Base-by-base conservation (phyloP, 2,888 invertebrate genomes). In the Drosophila merina region DNA sequence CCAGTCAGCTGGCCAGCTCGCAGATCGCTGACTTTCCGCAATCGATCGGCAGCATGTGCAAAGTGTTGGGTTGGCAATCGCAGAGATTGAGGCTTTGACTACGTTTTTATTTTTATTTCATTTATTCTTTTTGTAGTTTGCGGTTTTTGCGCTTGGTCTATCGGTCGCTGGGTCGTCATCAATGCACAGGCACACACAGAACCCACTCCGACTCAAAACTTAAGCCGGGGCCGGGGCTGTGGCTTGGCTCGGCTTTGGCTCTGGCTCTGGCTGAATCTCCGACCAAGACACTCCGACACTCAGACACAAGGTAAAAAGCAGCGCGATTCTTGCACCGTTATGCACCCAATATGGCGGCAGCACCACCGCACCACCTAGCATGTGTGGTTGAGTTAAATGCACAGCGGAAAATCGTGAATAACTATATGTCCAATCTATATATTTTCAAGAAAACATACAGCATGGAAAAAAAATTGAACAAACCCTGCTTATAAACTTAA, bases 281-380 rank as follows among this genome's bases (percentile, higher is more conserved):
- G 44, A 44, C 44, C 44, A 25, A 47, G 6, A 62, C 45, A 56
- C 56, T 66, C 10, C 44, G 38, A 67, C 26, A 52, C 58, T 58
- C 33, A 64, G 66, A 55, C 72, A 60, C 54, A 57, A 66, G 44
- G 40, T 44, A 63, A 59, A 68, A 78, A 82, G 76, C 76, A 83
- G 76, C 88, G 81, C 88, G 86, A 79, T 88, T 80, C 81, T 88
- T 81, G 86, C 88, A 88, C 86, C 88, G 86, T 88, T 88, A 87
- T 83, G 86, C 77, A 83, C 88, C 88, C 86, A 88, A 87, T 87
- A 87, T 88, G 88, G 86, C 81, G 74, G 75, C 74, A 72, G 75
- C 44, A 44, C 44, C 42, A 42, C 14, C 7, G 42, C 14, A 9
- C 47, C 60, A 59, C 52, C 52, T 49, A 36, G 33, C 60, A 55